These are phyloP conservation scores for Germaria angustata DNA, from an alignment of 2,888 invertebrate genomes.

Conservation along the genomic window DNA sequence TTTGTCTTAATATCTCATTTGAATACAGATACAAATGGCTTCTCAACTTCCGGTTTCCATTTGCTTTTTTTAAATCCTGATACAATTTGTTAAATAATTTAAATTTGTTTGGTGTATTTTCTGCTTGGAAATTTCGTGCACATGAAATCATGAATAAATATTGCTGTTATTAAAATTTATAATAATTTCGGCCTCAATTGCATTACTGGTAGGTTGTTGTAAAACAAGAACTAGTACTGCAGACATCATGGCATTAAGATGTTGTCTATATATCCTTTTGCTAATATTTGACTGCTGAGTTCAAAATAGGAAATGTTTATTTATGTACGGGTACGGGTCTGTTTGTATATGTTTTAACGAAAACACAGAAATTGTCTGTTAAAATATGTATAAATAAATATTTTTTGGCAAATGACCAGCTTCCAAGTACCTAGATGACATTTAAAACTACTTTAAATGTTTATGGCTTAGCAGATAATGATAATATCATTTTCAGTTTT, in stretches of 20 bases:
- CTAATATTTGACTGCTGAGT: background rate
- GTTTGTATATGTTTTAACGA: background rate
- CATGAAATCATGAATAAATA: constrained; percentile 11
- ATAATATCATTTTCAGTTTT: constrained; percentile 48
- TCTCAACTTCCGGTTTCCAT: background rate
- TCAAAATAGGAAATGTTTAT: background rate
- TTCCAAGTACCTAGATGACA: constrained; percentile 55
- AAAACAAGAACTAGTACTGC: no score
- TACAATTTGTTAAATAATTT: constrained; percentile 60
- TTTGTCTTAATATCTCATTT: background rate
- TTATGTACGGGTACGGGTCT: background rate
- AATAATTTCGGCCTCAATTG: constrained; percentile 26
- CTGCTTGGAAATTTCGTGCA: background rate
- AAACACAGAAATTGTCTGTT: constrained; percentile 10
- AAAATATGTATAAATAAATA: constrained; percentile 37
- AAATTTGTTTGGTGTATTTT: background rate
- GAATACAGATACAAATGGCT: background rate
- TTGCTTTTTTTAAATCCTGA: constrained; percentile 35
- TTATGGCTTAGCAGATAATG: constrained; percentile 56
- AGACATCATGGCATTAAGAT: background rate
- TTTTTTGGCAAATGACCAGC: constrained; percentile 62
- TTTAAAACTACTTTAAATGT: constrained; percentile 50
- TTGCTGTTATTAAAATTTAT: constrained; percentile 1
- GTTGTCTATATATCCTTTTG: background rate
- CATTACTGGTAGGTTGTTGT: no score